Percentiles rank a stretch among this genome's conserved stretches.
Conservation (phyloP, 2,888 invertebrate genomes). For the Drosophila nr. fundita region DNA sequence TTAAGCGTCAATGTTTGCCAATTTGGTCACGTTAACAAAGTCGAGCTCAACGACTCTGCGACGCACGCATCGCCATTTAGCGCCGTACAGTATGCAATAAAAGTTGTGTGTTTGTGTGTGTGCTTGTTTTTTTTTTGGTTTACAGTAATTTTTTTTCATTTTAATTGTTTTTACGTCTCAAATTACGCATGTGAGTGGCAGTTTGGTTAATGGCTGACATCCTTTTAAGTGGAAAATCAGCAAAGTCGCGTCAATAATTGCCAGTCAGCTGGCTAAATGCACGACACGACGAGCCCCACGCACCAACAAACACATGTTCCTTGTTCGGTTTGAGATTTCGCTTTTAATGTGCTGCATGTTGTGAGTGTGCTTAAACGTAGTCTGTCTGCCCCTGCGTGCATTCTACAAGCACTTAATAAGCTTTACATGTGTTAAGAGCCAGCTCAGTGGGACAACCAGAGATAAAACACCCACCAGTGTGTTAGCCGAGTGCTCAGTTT, state of each 20-base stretch:
- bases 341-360: slow-evolving; percentile 20
- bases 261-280: slow-evolving; percentile 42
- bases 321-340: slow-evolving; percentile 21
- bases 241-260: slow-evolving; percentile 58
- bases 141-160: slow-evolving; percentile 13
- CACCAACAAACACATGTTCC: neutral
- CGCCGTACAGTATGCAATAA: slow-evolving; percentile 55
- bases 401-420: slow-evolving; percentile 57
- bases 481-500: slow-evolving; percentile 46
- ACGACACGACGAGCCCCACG: slow-evolving; percentile 20
- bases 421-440: slow-evolving; percentile 58
- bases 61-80: slow-evolving; percentile 7
- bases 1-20: slow-evolving; percentile 47
- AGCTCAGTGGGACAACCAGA: slow-evolving; percentile 13
- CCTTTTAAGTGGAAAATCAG: slow-evolving; percentile 57
- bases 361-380: slow-evolving; percentile 28
- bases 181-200: slow-evolving; percentile 55
- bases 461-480: neutral
- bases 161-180: slow-evolving; percentile 52
- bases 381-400: slow-evolving; percentile 38
- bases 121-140: neutral
- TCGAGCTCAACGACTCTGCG: slow-evolving; percentile 21
- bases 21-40: slow-evolving; percentile 52
- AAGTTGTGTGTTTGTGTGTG: slow-evolving; percentile 5
- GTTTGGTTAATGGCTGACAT: slow-evolving; percentile 65